phyloP scores from a whole-genome alignment of 2,888 invertebrate genomes.

The Hirtodrosophila confusa region DNA sequence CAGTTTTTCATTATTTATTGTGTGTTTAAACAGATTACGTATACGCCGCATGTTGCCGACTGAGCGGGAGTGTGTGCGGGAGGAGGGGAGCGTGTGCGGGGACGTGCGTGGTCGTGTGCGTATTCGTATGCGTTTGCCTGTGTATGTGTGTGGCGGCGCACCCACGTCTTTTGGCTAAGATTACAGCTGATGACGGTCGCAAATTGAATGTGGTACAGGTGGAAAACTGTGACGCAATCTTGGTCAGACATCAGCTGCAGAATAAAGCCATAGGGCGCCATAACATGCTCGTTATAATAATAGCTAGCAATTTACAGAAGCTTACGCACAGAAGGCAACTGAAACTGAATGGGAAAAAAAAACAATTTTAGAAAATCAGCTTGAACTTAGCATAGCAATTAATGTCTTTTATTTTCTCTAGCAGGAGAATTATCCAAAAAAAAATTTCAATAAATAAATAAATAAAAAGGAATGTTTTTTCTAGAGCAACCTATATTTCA shows the following conservation, averaged over 20 bases:
- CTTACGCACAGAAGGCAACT: too few relatives aligned
- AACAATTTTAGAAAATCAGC: too few relatives aligned
- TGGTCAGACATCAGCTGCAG: conserved; percentile 10
- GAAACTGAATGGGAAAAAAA: too few relatives aligned
- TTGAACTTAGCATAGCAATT: too few relatives aligned
- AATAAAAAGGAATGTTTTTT: too few relatives aligned
- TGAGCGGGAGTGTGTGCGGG: conserved; percentile 10
- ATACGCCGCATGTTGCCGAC: conserved; percentile 47
- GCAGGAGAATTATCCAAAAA: too few relatives aligned
- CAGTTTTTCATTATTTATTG: conserved; percentile 74
- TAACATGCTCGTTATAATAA: background rate
- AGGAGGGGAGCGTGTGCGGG: background rate
- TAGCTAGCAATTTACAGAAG: background rate
- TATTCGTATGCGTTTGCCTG: background rate
- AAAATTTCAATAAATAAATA: too few relatives aligned
- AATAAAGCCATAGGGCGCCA: too few relatives aligned
- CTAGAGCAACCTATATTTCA: too few relatives aligned
- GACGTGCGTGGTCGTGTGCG: background rate
- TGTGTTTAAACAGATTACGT: conserved; percentile 77
- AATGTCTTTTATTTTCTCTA: too few relatives aligned
- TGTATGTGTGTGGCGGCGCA: conserved; percentile 24
- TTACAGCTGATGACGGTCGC: conserved; percentile 54
- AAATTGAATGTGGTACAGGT: conserved; percentile 50
- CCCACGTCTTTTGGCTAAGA: conserved; percentile 42
- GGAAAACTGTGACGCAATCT: conserved; percentile 43